phyloP scores from a whole-genome alignment of 2,888 invertebrate species.

The Leptarthrus brevirostris region DNA sequence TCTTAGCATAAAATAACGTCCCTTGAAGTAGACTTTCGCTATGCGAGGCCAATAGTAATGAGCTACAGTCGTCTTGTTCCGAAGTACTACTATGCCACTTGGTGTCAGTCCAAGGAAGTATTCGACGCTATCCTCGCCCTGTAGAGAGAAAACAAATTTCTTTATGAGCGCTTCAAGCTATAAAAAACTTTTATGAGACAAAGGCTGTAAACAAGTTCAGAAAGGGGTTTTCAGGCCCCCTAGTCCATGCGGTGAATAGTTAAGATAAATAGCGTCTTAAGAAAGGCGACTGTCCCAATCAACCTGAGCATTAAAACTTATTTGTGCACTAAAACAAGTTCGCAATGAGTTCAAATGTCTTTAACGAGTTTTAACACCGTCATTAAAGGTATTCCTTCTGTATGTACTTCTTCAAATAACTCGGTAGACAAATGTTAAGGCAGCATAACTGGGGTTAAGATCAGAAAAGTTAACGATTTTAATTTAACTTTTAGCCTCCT shows the following conservation, averaged over 20 bases:
- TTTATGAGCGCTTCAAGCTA: conserved; percentile 21
- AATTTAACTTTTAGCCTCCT: neutral
- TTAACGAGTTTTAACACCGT: neutral
- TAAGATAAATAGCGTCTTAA: neutral
- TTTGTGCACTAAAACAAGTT: neutral
- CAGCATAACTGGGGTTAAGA: neutral
- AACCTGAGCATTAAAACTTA: neutral
- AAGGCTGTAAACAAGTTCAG: neutral
- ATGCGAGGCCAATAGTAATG: conserved; percentile 99
- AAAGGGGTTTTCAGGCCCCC: neutral
- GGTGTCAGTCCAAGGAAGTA: conserved; percentile 96
- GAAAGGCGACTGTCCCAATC: neutral
- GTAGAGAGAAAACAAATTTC: conserved; percentile 57
- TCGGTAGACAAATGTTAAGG: neutral
- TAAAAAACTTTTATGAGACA: conserved; percentile 18
- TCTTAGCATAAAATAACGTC: conserved; percentile 94
- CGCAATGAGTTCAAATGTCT: neutral
- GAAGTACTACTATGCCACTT: conserved; percentile 92
- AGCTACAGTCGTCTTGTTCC: conserved; percentile 95
- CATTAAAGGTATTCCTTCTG: neutral
- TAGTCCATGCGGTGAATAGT: neutral
- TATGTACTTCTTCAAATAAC: too few relatives aligned
- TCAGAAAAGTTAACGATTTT: neutral
- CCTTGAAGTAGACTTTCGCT: conserved; percentile 95
- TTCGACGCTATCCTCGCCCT: conserved; percentile 97